Evolutionary conservation across 2,113 vertebrate genomes (phyloP).

Genomic region (Saimiri boliviensis): DNA sequence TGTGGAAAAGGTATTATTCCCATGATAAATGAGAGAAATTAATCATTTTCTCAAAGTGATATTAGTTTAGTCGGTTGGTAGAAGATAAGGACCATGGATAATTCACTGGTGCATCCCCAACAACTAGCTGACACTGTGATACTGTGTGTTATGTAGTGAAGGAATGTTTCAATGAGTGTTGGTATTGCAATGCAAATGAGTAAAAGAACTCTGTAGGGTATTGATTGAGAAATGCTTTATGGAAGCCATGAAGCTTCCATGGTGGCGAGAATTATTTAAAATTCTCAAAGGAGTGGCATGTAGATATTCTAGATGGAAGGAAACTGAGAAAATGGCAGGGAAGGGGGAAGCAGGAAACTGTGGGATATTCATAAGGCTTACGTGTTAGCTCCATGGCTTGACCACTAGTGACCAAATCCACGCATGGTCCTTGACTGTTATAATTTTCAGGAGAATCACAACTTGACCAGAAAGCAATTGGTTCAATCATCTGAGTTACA

Average conservation of each 20-base stretch:
- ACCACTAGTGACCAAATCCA: neutral
- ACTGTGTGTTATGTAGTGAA: neutral
- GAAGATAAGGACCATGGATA: neutral
- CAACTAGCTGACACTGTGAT: neutral
- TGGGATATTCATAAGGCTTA: neutral
- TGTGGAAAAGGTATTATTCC: slow-evolving; percentile 11
- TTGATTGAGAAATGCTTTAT: neutral
- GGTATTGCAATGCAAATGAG: neutral
- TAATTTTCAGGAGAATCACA: neutral
- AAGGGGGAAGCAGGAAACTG: neutral
- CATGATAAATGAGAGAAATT: neutral
- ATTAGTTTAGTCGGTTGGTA: neutral
- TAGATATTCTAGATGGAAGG: neutral
- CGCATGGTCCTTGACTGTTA: neutral
- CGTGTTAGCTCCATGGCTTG: neutral
- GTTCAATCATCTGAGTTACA: neutral
- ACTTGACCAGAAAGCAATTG: neutral
- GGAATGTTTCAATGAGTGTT: neutral
- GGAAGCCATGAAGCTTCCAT: neutral
- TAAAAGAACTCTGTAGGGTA: neutral
- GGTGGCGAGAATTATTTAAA: neutral
- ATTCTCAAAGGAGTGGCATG: neutral
- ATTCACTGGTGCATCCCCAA: neutral
- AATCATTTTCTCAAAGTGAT: slow-evolving; percentile 50
- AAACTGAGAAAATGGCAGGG: neutral